phyloP scores from a whole-genome alignment of 23 tunicate species.

The Oikopleura vanhoeffeni region DNA sequence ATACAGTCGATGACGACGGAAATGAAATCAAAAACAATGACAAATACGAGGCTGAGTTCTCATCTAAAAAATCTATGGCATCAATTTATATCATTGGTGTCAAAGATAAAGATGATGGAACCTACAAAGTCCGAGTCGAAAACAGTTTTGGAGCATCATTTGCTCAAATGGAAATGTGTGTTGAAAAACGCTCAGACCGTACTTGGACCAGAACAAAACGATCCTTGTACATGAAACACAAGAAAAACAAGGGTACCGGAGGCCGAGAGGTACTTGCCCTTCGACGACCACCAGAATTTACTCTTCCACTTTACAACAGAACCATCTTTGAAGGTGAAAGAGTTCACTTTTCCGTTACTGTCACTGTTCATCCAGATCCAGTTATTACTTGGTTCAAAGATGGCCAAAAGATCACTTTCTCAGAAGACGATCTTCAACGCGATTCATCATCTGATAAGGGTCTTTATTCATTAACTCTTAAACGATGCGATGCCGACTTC shows the following conservation, averaged over 20 bases:
- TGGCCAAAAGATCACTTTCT: slow-evolving; percentile 42
- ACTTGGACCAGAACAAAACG: slow-evolving; percentile 61
- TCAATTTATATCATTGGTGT: slow-evolving; percentile 60
- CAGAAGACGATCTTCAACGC: slow-evolving; percentile 31
- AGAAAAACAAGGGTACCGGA: slow-evolving; percentile 31
- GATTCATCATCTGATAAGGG: slow-evolving; percentile 40
- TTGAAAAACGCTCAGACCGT: slow-evolving; percentile 26
- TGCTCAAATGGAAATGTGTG: slow-evolving; percentile 44
- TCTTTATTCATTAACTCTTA: slow-evolving; percentile 44
- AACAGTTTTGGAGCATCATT: slow-evolving; percentile 41
- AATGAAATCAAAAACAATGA: slow-evolving; percentile 36
- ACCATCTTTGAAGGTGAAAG: slow-evolving; percentile 54
- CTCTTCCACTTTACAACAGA: slow-evolving; percentile 71
- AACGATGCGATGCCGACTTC: slow-evolving; percentile 39
- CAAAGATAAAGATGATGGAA: slow-evolving; percentile 45
- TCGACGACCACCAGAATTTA: slow-evolving; percentile 64
- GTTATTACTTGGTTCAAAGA: slow-evolving; percentile 86
- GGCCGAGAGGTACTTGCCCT: slow-evolving; percentile 19
- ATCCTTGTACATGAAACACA: slow-evolving; percentile 44
- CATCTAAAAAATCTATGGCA: slow-evolving; percentile 18
- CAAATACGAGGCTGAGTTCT: slow-evolving; percentile 51
- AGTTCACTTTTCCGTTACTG: slow-evolving; percentile 49
- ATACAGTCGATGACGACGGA: background rate
- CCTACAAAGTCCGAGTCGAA: slow-evolving; percentile 70
- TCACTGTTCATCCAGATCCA: slow-evolving; percentile 72